Conservation (phyloP, 2,113 vertebrate species). For the human (Homo sapiens) region DNA sequence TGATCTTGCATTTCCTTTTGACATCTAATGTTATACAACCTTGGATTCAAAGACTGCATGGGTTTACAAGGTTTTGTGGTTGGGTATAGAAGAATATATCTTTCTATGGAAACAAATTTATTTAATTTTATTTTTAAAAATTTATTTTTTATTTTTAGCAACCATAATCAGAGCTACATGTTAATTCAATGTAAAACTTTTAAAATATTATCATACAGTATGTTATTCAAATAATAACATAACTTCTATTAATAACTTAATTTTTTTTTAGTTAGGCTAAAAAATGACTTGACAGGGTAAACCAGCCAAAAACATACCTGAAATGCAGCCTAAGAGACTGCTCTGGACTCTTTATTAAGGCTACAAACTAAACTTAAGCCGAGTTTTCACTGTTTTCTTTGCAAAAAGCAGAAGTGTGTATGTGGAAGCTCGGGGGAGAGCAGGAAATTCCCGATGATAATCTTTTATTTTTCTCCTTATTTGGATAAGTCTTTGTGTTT, state of each 20-base stretch:
- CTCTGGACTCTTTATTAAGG: neutral
- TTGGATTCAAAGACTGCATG: neutral
- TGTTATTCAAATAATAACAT: neutral
- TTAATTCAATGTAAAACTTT: neutral
- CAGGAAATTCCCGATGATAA: conserved; percentile 56
- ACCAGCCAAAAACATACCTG: neutral
- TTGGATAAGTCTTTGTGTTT: conserved; percentile 22
- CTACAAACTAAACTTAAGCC: neutral
- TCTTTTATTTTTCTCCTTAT: conserved; percentile 56
- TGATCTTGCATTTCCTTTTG: conserved; percentile 30
- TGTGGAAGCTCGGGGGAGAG: neutral
- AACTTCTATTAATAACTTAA: too few relatives aligned
- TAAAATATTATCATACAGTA: neutral
- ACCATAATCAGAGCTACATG: too few relatives aligned
- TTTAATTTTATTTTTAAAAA: neutral
- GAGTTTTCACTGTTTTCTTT: conserved; percentile 26
- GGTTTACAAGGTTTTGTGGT: neutral
- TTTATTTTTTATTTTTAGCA: too few relatives aligned
- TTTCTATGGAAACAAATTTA: neutral
- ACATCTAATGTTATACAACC: neutral
- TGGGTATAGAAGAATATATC: neutral
- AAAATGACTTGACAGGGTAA: neutral
- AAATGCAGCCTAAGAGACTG: neutral
- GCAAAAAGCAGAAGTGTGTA: neutral
- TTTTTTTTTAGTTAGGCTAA: neutral